Conservation (phyloP, 2,888 invertebrate species). For the Leptopilina myrica region DNA sequence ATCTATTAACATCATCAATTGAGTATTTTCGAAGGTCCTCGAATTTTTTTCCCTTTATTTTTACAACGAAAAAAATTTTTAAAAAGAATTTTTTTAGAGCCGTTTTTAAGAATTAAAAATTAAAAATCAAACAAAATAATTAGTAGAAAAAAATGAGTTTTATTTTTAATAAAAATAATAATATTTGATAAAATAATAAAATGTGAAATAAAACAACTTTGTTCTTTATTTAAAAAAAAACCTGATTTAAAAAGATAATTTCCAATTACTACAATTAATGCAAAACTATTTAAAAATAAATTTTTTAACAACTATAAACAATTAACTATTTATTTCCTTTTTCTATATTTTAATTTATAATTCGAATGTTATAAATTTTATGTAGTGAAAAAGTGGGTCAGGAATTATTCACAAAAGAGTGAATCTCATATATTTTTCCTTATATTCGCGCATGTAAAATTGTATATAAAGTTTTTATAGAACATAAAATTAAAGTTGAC, state of each 20-base stretch:
- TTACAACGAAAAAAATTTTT: background rate
- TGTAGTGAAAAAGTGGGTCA: background rate
- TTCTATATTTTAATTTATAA: background rate
- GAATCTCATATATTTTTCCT: background rate
- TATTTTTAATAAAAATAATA: no score
- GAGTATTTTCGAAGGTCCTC: background rate
- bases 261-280: no score
- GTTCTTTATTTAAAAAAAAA: no score
- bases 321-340: no score
- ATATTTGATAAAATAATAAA: no score
- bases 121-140: no score
- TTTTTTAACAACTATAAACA: background rate
- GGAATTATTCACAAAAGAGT: background rate
- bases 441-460: background rate
- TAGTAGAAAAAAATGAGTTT: no score
- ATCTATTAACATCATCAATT: background rate
- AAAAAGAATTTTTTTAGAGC: background rate
- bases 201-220: no score
- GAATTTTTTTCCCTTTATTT: no score
- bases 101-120: no score
- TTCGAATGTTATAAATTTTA: slow-evolving; percentile 10
- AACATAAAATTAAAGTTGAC: background rate
- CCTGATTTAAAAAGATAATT: no score
- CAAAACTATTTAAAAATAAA: no score
- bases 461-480: background rate